A percentile compares a stretch with the other conserved stretches of the same genome.
These are phyloP conservation scores for Caenorhabditis sp. DNA, from an alignment of 2,888 invertebrate species.

Conservation along the genomic window DNA sequence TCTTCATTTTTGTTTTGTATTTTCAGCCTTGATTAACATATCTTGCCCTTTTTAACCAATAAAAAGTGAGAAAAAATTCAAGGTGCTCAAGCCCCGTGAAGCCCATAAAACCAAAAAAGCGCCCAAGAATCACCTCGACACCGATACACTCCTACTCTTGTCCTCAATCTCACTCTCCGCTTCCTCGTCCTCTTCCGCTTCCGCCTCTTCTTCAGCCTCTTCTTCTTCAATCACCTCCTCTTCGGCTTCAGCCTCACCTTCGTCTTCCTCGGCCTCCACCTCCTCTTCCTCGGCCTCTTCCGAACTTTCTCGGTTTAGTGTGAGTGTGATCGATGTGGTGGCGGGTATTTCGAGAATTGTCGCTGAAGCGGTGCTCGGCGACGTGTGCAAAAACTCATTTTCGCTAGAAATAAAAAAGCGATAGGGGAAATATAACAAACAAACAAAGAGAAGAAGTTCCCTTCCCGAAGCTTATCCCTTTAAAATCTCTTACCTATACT, in stretches of 20 bases:
- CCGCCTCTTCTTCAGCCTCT: conserved; percentile 12
- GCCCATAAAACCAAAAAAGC: too few species aligned
- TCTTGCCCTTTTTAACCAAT: too few species aligned
- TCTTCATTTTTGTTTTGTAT: too few species aligned
- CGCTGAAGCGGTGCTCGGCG: conserved; percentile 10
- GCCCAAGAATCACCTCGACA: conserved; percentile 17
- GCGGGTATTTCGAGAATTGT: background rate
- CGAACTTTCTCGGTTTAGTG: background rate
- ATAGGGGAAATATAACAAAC: background rate
- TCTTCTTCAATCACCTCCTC: conserved; percentile 18
- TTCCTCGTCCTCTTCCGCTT: conserved; percentile 18
- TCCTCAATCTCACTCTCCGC: conserved; percentile 12
- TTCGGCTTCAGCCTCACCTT: background rate
- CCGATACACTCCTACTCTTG: conserved; percentile 17
- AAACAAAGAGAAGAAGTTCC: background rate
- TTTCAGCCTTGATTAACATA: background rate
- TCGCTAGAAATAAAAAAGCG: conserved; percentile 41
- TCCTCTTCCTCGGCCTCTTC: conserved; percentile 11
- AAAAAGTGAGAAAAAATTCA: background rate
- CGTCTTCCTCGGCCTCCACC: background rate
- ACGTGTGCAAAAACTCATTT: conserved; percentile 43
- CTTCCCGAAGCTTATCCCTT: too few species aligned
- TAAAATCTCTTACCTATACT: conserved; percentile 38
- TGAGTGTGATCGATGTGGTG: background rate
- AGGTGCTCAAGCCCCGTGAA: too few species aligned